Percentiles rank a stretch among this genome's conserved stretches.
These are phyloP conservation scores for Popillia japonica DNA, from an alignment of 1,140 invertebrate genomes.

Conservation along the genomic window DNA sequence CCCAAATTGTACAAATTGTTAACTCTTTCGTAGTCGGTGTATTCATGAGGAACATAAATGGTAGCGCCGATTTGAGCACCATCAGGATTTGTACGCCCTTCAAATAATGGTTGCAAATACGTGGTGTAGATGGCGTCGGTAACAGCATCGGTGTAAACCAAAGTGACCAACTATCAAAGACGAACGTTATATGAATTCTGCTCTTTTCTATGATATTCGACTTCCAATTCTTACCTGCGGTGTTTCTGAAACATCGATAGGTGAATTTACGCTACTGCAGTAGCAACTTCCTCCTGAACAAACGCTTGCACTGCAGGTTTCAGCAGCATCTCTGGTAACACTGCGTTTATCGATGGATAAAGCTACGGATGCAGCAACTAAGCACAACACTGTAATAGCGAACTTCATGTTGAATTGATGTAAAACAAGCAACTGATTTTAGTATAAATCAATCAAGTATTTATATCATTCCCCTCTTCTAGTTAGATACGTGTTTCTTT, in stretches of 20 bases:
- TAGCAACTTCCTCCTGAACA: background rate
- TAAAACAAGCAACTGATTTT: too few species aligned
- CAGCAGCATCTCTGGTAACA: background rate
- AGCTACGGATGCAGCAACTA: too few species aligned
- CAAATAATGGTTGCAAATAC: slow-evolving; percentile 69
- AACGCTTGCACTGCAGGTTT: background rate
- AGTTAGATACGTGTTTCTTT: too few species aligned
- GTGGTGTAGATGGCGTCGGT: slow-evolving; percentile 69
- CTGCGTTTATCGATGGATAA: too few species aligned
- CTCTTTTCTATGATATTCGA: background rate
- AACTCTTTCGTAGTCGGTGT: slow-evolving; percentile 72
- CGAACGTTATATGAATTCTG: slow-evolving; percentile 1
- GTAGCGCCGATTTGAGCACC: slow-evolving; percentile 69
- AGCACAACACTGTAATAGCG: too few species aligned
- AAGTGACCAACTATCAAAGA: slow-evolving; percentile 66
- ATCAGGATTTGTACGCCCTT: slow-evolving; percentile 70
- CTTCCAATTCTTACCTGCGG: background rate
- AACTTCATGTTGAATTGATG: too few species aligned
- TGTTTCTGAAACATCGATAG: background rate
- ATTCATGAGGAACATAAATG: slow-evolving; percentile 75
- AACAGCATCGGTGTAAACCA: slow-evolving; percentile 76
- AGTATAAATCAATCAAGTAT: too few species aligned
- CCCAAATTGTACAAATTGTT: slow-evolving; percentile 71
- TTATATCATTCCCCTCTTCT: too few species aligned
- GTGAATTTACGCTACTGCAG: background rate